Base-by-base conservation (phyloP, 2,888 invertebrate genomes). In the Caenorhabditis imperialis region DNA sequence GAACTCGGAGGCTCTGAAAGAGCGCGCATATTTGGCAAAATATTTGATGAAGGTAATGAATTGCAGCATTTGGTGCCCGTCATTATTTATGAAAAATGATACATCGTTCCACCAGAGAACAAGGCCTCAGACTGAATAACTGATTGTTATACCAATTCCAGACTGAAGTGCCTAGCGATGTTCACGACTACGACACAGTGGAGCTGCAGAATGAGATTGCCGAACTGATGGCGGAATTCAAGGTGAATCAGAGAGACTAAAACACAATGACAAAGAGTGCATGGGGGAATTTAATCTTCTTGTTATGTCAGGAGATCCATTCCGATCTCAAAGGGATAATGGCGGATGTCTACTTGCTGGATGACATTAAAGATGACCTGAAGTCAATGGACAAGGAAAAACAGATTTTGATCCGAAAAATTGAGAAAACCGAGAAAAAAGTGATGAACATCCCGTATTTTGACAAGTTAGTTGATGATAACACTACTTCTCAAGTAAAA, bases 331-430 rank as follows among this genome's bases (percentile, higher is more conserved):
- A 80, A 23, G 79, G 78, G 23, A 67, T 78, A 3, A 69, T 80
- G 22, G 61, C 88, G 30, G 90, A 91, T 53, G 91, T 91, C 27
- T 92, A 92, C 86, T 92, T 93, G n/a, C 91, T 92, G 0, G 91
- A 92, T 2, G 95, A 95, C 90, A 92, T 95, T 70, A 92, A 93
- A 81, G 92, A 92, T 79, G 95, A 95, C 88, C 92, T 94, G 55
- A 92, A 92, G 65, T 71, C 84, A 5, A 86, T 86, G 86, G 81
- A 81, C 20, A 57, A 60, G 58, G 95, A 95, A 88, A 92, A 92
- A 87, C 93, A 93, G 83, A 93, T 93, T 82, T 92, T 94, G 88
- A 88, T 86, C 77, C 91, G 91, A 84, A 91, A 91, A 88, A 90
- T 92, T 62, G 91, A 92, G 82, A 89, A 91, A 83, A 89, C 91